phyloP scores from a whole-genome alignment of 2,797 vertebrate species.

The Clarias laeviceps region DNA sequence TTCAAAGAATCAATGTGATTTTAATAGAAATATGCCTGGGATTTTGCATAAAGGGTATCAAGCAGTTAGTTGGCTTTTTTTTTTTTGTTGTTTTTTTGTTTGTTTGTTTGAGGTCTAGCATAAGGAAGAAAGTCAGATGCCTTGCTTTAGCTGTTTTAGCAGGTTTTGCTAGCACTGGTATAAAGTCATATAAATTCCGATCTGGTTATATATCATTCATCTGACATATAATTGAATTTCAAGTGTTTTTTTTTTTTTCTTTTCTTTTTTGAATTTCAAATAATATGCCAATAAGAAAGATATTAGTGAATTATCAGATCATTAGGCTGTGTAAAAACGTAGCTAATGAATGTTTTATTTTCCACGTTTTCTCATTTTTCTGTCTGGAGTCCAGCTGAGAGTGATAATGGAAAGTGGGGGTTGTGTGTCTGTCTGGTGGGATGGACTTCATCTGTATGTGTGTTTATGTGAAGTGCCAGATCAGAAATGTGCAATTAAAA shows the following conservation, averaged over 20 bases:
- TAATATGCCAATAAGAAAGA: background rate
- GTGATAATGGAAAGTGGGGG: background rate
- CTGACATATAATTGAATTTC: no score
- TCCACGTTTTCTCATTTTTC: conserved; percentile 5
- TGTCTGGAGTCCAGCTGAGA: conserved; percentile 1
- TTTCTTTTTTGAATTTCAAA: background rate
- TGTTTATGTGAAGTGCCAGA: background rate
- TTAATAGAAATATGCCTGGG: no score
- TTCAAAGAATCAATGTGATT: no score
- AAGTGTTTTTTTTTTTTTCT: background rate
- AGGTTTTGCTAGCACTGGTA: no score
- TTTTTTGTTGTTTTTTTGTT: no score
- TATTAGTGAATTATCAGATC: background rate
- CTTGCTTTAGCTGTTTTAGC: no score
- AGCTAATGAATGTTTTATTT: conserved; percentile 17
- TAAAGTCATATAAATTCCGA: no score
- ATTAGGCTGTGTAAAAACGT: background rate
- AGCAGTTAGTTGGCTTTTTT: no score
- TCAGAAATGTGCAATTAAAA: background rate
- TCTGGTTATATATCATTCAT: no score
- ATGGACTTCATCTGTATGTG: background rate
- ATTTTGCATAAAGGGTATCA: no score
- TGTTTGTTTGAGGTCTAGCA: no score
- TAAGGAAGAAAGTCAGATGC: no score
- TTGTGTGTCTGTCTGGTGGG: background rate